Evolutionary conservation across 2,113 vertebrate genomes (phyloP).

Genomic region (Pachypanchax playfairii): DNA sequence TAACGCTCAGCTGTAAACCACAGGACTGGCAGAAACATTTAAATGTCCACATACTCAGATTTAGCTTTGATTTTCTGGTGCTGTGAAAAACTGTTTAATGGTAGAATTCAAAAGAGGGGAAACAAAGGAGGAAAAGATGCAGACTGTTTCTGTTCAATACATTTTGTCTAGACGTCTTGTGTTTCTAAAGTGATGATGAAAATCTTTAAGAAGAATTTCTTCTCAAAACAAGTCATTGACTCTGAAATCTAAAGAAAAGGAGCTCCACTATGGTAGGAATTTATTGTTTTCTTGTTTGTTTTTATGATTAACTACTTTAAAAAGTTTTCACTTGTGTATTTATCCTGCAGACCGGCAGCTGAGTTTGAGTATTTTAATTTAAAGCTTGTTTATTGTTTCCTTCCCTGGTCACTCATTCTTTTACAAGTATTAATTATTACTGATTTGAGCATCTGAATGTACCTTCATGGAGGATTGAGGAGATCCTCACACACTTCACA

Average conservation of each 20-base stretch:
- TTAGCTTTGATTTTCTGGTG: neutral
- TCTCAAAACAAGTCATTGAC: neutral
- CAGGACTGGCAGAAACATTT: neutral
- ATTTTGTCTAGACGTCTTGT: slow-evolving; percentile 25
- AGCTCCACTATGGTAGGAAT: slow-evolving; percentile 13
- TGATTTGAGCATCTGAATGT: too few relatives aligned
- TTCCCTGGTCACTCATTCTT: too few relatives aligned
- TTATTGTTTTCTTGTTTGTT: neutral
- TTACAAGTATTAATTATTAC: too few relatives aligned
- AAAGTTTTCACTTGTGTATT: too few relatives aligned
- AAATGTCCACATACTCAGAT: neutral
- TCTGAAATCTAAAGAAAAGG: neutral
- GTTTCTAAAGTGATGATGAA: slow-evolving; percentile 15
- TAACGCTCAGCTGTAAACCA: slow-evolving; percentile 1
- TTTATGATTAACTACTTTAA: too few relatives aligned
- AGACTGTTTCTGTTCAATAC: slow-evolving; percentile 12
- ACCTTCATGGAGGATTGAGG: too few relatives aligned
- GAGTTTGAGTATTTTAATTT: too few relatives aligned
- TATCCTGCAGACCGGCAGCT: too few relatives aligned
- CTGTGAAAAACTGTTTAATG: slow-evolving; percentile 4
- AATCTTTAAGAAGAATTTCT: slow-evolving; percentile 24
- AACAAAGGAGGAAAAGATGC: neutral
- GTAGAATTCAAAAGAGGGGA: neutral
- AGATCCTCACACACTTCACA: too few relatives aligned
- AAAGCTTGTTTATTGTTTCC: too few relatives aligned